Base-by-base conservation (phyloP, 1,140 invertebrate genomes). In the Apis dorsata region DNA sequence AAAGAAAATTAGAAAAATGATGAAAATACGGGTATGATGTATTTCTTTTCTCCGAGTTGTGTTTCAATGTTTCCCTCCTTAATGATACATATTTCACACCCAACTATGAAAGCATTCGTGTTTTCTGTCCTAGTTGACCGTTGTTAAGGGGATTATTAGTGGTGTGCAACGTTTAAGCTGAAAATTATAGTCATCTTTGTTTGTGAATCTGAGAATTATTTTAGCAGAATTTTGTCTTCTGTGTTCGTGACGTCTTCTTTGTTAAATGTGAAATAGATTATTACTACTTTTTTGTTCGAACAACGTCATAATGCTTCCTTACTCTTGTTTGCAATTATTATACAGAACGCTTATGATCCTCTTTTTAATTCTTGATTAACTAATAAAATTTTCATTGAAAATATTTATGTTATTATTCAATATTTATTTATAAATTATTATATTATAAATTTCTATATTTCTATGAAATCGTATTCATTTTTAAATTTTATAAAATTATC, bases 201-300 rank as follows among this genome's bases (percentile, higher is more conserved):
- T 70, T 53, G 69, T 19, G 68, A 34, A 72, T 63, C 44, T 19
- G 12, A 63, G 21, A 9, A 49, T 24, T 51, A 63, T 49, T 72
- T 72, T 44, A 71, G 13, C 78, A 19, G 68, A 71, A 79, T 49
- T 72, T 79, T 34, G 24, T 49, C 17, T n/a, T 0, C 34, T 10
- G 19, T 44, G 66, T 79, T 53, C 28, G 17, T 72, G 49, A 17
- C n/a, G n/a, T 21, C 51, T 4, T 12, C 19, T 63, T 72, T 63
- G 78, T 79, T 63, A n/a, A 79, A 24, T 28, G 24, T 44, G 78
- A 79, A 72, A 72, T 68, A 71, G 57, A 63, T 19, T 72, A 24
- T 24, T 63, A 57, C 17, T 75, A 62, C 34, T 7, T 70, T 51
- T 24, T n/a, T 28, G 24, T 51, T 24, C 1, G 19, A 11, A 28